Evolutionary conservation across 2,888 invertebrate species (phyloP).

Genomic region (Malthinus flaveolus): DNA sequence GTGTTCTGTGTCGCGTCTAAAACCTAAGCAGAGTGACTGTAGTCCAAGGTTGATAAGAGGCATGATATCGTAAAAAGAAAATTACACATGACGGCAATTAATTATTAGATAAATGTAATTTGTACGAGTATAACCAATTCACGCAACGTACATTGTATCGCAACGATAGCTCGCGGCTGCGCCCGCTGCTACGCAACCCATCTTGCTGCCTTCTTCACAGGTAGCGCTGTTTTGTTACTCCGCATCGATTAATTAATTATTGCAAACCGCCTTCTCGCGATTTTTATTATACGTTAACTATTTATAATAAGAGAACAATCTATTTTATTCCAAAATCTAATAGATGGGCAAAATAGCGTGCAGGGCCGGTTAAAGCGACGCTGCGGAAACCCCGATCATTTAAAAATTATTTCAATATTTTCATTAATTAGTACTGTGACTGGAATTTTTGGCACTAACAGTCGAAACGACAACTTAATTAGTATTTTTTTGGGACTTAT

Average conservation of each 20-base stretch:
- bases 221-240: constrained; percentile 16
- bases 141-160: constrained; percentile 30
- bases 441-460: too few species aligned
- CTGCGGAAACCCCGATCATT: too few species aligned
- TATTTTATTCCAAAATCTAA: too few species aligned
- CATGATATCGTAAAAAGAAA: constrained; percentile 43
- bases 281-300: neutral
- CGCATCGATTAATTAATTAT: neutral
- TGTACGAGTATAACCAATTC: constrained; percentile 49
- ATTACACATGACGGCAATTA: constrained; percentile 47
- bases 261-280: neutral
- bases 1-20: constrained; percentile 50
- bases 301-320: too few species aligned
- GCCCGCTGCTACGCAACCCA: constrained; percentile 34
- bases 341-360: too few species aligned
- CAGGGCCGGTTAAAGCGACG: too few species aligned
- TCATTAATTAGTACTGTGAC: too few species aligned
- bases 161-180: constrained; percentile 32
- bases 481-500: too few species aligned
- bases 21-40: constrained; percentile 46
- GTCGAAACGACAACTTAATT: too few species aligned
- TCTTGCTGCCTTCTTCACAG: constrained; percentile 22
- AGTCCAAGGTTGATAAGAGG: constrained; percentile 55
- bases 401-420: too few species aligned
- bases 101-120: constrained; percentile 38